These are phyloP conservation scores for Sebastes ruberrimus DNA, from an alignment of 2,797 vertebrate species.

Conservation along the genomic window DNA sequence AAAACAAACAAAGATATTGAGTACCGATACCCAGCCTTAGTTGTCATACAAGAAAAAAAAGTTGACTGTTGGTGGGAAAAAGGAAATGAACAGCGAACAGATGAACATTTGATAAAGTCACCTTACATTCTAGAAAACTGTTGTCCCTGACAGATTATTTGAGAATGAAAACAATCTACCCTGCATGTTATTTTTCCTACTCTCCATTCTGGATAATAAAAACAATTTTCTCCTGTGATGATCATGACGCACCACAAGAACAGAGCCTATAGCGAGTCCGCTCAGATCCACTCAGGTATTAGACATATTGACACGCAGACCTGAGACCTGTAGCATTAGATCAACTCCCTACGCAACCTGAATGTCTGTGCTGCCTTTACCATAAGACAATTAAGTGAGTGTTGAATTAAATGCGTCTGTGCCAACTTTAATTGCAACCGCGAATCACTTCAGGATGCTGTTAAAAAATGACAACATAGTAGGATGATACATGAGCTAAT, in stretches of 20 bases:
- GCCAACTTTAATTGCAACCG: neutral
- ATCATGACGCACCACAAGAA: too few relatives aligned
- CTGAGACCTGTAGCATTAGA: neutral
- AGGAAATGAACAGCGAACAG: too few relatives aligned
- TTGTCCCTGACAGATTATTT: neutral
- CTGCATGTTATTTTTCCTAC: too few relatives aligned
- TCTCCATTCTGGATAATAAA: too few relatives aligned
- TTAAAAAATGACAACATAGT: neutral
- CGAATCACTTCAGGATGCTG: neutral
- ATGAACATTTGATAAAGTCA: neutral
- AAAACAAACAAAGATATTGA: neutral
- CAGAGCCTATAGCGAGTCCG: neutral
- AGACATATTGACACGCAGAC: neutral
- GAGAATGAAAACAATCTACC: neutral
- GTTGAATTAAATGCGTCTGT: neutral
- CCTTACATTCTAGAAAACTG: neutral
- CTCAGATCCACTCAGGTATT: neutral
- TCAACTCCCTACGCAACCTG: neutral
- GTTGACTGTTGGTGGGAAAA: too few relatives aligned
- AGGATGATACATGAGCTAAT: conserved; percentile 12
- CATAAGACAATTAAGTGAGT: neutral
- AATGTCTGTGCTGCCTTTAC: neutral
- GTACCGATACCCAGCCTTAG: too few relatives aligned
- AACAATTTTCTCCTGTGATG: too few relatives aligned
- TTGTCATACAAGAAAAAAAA: too few relatives aligned